These are phyloP conservation scores for Pluvialis apricaria DNA, from an alignment of 2,113 vertebrate species.

Conservation along the genomic window DNA sequence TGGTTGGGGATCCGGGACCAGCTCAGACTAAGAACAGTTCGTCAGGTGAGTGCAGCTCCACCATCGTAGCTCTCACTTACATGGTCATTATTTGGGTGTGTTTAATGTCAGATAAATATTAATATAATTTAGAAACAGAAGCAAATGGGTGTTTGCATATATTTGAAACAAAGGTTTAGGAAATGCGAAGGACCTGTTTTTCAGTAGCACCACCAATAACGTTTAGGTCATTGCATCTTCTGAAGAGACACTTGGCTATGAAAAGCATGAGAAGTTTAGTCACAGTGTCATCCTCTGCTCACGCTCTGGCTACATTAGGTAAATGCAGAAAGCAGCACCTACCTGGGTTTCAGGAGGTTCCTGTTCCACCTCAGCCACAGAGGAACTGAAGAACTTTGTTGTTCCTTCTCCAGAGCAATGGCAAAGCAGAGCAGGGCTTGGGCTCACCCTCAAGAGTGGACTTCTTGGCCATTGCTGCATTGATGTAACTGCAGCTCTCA, in stretches of 20 bases:
- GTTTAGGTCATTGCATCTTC: not conserved
- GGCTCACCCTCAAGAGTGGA: not conserved
- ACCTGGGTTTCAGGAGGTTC: not conserved
- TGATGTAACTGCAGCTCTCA: not conserved
- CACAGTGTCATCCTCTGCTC: not conserved
- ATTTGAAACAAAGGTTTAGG: not conserved
- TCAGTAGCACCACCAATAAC: not conserved
- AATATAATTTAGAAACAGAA: not conserved
- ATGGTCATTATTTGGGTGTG: rapidly evolving
- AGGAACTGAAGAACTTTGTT: not conserved
- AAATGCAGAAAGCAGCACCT: not conserved
- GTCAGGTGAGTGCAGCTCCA: not conserved
- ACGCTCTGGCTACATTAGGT: not conserved
- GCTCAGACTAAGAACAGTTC: not conserved
- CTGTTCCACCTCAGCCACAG: not conserved
- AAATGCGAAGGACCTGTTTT: not conserved
- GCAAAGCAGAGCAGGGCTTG: not conserved
- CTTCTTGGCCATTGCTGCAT: not conserved
- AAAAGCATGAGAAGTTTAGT: not conserved
- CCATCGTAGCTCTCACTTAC: not conserved
- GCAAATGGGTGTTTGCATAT: not conserved
- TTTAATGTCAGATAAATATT: rapidly evolving
- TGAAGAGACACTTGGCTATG: not conserved
- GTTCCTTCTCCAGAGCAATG: not conserved
- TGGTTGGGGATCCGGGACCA: not conserved